Conservation (phyloP, 1,140 invertebrate species). For the Goniozus legneri region DNA sequence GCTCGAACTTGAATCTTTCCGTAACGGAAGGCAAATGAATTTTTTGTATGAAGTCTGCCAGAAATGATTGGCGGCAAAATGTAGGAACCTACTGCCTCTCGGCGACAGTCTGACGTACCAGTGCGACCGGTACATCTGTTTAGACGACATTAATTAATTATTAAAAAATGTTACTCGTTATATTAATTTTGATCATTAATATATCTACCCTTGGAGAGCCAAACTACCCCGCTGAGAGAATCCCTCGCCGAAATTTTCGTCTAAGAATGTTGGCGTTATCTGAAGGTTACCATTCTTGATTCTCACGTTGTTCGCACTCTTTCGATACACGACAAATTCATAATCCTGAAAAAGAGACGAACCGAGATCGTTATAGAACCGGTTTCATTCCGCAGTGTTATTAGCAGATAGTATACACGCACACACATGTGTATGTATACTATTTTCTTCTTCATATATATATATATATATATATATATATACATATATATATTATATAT, state of each 20-base stretch:
- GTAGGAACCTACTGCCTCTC: constrained; percentile 48
- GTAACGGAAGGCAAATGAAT: constrained; percentile 57
- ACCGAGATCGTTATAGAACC: no score
- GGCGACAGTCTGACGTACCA: constrained; percentile 50
- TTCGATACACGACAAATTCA: constrained; percentile 69
- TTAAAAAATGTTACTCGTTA: constrained; percentile 2
- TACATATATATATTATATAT: background rate
- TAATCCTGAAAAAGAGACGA: constrained; percentile 47
- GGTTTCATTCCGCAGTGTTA: no score
- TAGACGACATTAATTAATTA: background rate
- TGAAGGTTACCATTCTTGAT: constrained; percentile 58
- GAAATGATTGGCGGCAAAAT: constrained; percentile 68
- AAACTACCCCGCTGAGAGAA: constrained; percentile 55
- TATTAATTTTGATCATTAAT: background rate
- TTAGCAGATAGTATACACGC: no score
- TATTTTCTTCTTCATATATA: no score
- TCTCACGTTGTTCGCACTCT: constrained; percentile 59
- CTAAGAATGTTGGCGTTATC: constrained; percentile 62
- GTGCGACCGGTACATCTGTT: constrained; percentile 59
- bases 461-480: no score
- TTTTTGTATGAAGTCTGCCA: constrained; percentile 63
- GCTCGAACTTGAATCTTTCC: constrained; percentile 62
- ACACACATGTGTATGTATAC: no score
- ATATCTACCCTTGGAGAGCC: constrained; percentile 49
- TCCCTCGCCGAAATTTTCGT: constrained; percentile 56